Evolutionary conservation across 2,113 vertebrate genomes (phyloP).

Genomic region (Mustela nigripes): DNA sequence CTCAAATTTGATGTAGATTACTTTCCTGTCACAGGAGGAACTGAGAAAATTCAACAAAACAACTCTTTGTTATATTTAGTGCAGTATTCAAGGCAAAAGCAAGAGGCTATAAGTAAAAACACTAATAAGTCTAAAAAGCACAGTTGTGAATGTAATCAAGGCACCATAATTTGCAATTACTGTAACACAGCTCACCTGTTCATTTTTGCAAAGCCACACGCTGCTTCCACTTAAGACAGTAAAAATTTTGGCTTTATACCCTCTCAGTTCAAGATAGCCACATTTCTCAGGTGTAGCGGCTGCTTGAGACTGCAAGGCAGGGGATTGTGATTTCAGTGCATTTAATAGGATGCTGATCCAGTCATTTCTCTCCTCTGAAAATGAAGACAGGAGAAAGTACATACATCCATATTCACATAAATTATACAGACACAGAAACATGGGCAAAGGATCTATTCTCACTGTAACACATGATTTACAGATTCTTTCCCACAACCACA

Average conservation of each 20-base stretch:
- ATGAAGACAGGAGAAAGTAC: slow-evolving; percentile 54
- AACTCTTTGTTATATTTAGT: neutral
- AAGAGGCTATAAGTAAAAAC: neutral
- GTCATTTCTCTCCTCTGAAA: slow-evolving; percentile 94
- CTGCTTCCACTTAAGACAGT: slow-evolving; percentile 93
- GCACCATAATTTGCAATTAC: slow-evolving; percentile 63
- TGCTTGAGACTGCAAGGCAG: slow-evolving; percentile 85
- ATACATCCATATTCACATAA: neutral
- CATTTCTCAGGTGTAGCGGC: slow-evolving; percentile 90
- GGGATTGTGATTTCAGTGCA: slow-evolving; percentile 88
- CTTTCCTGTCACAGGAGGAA: neutral
- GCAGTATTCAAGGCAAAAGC: neutral
- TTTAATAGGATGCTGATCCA: slow-evolving; percentile 93
- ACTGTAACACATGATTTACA: neutral
- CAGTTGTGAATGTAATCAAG: slow-evolving; percentile 67
- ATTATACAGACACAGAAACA: neutral
- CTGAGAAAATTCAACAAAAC: slow-evolving; percentile 23
- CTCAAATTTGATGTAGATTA: neutral
- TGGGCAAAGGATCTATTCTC: neutral
- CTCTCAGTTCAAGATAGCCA: slow-evolving; percentile 94
- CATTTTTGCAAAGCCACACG: slow-evolving; percentile 97
- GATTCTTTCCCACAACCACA: neutral
- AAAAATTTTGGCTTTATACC: slow-evolving; percentile 96
- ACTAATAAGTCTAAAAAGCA: slow-evolving; percentile 61
- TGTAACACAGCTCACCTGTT: slow-evolving; percentile 92